Conservation (phyloP, 2,888 invertebrate genomes). For the Ectropis crepuscularia region DNA sequence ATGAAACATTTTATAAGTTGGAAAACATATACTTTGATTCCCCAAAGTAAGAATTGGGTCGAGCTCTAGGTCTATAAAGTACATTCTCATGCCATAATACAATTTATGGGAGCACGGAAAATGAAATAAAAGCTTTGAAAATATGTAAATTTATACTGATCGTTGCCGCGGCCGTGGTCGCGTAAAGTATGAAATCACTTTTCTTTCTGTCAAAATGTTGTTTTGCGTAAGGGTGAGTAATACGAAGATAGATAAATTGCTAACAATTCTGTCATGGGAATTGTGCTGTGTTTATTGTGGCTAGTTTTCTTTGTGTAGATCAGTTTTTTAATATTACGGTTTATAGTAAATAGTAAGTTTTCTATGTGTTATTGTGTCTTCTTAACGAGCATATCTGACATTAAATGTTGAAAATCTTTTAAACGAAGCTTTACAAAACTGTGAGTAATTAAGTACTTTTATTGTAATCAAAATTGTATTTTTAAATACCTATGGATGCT, state of each 20-base stretch:
- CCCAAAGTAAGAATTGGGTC: neutral
- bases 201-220: conserved; percentile 23
- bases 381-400: too few relatives aligned
- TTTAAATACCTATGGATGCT: too few relatives aligned
- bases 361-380: too few relatives aligned
- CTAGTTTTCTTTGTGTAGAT: neutral
- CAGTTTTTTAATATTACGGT: too few relatives aligned
- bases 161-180: conserved; percentile 10
- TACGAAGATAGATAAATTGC: conserved; percentile 8
- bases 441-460: too few relatives aligned
- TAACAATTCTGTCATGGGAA: neutral
- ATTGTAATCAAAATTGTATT: too few relatives aligned
- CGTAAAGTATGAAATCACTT: conserved; percentile 29
- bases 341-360: too few relatives aligned
- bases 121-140: conserved; percentile 34
- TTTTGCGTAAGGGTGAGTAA: conserved; percentile 7
- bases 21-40: too few relatives aligned
- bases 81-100: conserved; percentile 26
- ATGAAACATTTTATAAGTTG: too few relatives aligned
- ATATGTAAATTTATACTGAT: conserved; percentile 29
- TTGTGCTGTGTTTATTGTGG: neutral
- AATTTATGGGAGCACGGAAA: conserved; percentile 29
- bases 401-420: too few relatives aligned
- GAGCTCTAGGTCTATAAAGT: conserved; percentile 7
- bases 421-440: too few relatives aligned